Evolutionary conservation across 2,888 invertebrate species (phyloP).

Genomic region (Athalia rosae): DNA sequence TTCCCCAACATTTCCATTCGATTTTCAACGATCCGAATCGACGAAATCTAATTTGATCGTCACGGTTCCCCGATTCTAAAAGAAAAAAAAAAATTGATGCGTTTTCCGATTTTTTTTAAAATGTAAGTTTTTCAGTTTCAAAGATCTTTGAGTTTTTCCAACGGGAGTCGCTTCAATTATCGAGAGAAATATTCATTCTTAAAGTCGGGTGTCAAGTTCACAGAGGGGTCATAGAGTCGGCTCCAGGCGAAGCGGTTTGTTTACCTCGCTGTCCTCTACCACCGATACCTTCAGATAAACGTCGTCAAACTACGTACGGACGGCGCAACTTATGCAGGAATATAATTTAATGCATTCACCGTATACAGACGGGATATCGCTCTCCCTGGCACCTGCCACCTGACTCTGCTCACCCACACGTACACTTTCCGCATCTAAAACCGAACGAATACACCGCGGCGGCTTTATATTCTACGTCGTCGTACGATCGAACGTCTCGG

Average conservation of each 20-base stretch:
- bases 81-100: too few species aligned
- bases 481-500: neutral
- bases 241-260: neutral
- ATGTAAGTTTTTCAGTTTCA: too few species aligned
- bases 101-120: too few species aligned
- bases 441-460: neutral
- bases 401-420: slow-evolving; percentile 48
- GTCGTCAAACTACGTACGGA: slow-evolving; percentile 46
- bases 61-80: too few species aligned
- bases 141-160: too few species aligned
- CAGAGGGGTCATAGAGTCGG: neutral
- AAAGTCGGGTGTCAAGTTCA: neutral
- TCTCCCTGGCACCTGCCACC: slow-evolving; percentile 50
- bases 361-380: slow-evolving; percentile 57
- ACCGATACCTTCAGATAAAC: too few species aligned
- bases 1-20: neutral
- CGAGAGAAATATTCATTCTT: neutral
- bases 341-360: slow-evolving; percentile 57
- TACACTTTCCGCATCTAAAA: neutral
- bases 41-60: too few species aligned
- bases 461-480: neutral
- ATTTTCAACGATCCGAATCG: too few species aligned
- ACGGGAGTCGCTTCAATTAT: too few species aligned
- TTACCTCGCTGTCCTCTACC: slow-evolving; percentile 2
- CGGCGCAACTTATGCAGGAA: slow-evolving; percentile 48